phyloP scores from a whole-genome alignment of 2,888 invertebrate species.

The Andricus quercusramuli region DNA sequence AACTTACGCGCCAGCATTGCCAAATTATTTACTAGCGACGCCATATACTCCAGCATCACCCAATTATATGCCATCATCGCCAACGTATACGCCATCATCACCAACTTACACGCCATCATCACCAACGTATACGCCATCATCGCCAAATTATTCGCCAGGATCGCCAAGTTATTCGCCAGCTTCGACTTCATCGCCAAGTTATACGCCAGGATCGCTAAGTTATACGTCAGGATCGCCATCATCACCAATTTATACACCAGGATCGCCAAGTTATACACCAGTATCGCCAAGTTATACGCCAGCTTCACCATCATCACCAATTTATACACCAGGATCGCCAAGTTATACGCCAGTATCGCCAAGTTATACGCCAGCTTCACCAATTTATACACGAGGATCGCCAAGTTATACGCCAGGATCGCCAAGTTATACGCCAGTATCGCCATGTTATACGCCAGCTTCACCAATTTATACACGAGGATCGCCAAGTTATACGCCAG shows the following conservation, averaged over 20 bases:
- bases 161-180: background rate
- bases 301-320: background rate
- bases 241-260: background rate
- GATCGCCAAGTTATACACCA: background rate
- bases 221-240: background rate
- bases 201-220: background rate
- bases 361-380: background rate
- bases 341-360: background rate
- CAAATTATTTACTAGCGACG: background rate
- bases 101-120: background rate
- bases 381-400: background rate
- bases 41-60: background rate
- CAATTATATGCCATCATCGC: background rate
- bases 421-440: background rate
- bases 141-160: background rate
- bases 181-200: background rate
- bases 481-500: background rate
- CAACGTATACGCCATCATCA: background rate
- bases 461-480: background rate
- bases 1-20: background rate
- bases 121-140: background rate
- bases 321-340: background rate
- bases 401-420: background rate
- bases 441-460: background rate
- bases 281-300: background rate